Evolutionary conservation across 1,140 invertebrate species (phyloP), one percentile per base, ranked within the genome.

Genomic region (Ooceraea biroi): DNA sequence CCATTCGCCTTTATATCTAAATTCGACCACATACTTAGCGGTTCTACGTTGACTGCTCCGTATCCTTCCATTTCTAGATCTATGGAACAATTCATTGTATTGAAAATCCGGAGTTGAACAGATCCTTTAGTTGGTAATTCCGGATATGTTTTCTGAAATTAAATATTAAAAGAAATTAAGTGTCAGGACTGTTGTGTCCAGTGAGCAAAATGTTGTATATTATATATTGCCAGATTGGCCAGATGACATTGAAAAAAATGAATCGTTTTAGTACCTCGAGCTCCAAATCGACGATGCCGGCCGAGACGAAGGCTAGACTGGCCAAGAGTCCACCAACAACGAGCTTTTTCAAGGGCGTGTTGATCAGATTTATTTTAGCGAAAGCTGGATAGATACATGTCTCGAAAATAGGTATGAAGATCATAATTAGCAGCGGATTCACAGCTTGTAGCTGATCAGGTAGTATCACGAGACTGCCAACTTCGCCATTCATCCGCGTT

Each of bases 391-490:
- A 98, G n/a, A 98, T 85, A 1, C 74, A 88, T 84, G 92, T 96
- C 88, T 99, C 97, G 91, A 98, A 98, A 0, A 99, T 63, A 0
- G 98, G 98, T 88, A 99, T 98, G 55, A 99, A 96, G 0, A 96
- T 90, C 0, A 99, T 91, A 61, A 99, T 98, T 4, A 98, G 94
- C 0, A 99, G 91, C 0, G 98, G 97, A 92, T 98, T 98, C 0
- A 98, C 91, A 0, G 98, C 97, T 94, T 98, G 97, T 95, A 99
- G 97, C 93, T 99, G 98, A 93, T 99, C 98, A 0, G 98, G 97
- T 85, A 98, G 96, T 12, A 99, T 94, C 0, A 95, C 94, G 19
- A 95, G 95, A 77, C 95, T 95, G 0, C 96, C 95, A 3, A 99
- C 92, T n/a, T 96, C 92, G 11, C 98, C 98, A 91, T 98, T 95